Evolutionary conservation across 1,140 invertebrate genomes (phyloP).

Genomic region (Brachystomella parvula): DNA sequence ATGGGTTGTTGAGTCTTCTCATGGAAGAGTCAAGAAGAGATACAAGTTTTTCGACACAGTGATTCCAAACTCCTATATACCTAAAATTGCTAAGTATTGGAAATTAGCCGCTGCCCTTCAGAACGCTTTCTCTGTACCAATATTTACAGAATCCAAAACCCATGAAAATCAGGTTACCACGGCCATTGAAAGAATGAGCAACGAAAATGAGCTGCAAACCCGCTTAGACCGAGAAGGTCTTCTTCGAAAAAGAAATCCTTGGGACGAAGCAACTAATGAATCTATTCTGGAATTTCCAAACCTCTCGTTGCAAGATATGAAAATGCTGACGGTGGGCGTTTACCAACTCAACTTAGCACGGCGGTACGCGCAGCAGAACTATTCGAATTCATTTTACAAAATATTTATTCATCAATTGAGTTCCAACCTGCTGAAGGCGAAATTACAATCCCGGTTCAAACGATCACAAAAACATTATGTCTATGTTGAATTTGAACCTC

Average conservation of each 20-base stretch:
- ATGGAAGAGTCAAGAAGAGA: conserved; percentile 34
- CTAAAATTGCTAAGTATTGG: too few relatives aligned
- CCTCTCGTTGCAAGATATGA: background rate
- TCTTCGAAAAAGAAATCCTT: background rate
- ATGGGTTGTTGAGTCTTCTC: conserved; percentile 42
- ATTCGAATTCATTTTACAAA: background rate
- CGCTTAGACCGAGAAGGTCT: background rate
- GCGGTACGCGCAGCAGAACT: background rate
- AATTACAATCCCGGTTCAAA: background rate
- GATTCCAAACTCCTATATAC: background rate
- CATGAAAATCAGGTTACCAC: background rate
- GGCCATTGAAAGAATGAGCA: background rate
- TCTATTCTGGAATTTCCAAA: background rate
- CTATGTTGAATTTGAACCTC: background rate
- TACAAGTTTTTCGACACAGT: conserved; percentile 19
- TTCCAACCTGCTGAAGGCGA: background rate
- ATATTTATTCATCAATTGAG: background rate
- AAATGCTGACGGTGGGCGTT: background rate
- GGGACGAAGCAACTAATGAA: background rate
- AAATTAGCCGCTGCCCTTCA: background rate
- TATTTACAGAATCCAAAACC: background rate
- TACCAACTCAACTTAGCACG: background rate
- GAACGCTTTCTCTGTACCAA: background rate
- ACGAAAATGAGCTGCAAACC: background rate
- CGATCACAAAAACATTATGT: background rate